Base-by-base conservation (phyloP, 2,113 vertebrate genomes). In the Trachemys scripta region DNA sequence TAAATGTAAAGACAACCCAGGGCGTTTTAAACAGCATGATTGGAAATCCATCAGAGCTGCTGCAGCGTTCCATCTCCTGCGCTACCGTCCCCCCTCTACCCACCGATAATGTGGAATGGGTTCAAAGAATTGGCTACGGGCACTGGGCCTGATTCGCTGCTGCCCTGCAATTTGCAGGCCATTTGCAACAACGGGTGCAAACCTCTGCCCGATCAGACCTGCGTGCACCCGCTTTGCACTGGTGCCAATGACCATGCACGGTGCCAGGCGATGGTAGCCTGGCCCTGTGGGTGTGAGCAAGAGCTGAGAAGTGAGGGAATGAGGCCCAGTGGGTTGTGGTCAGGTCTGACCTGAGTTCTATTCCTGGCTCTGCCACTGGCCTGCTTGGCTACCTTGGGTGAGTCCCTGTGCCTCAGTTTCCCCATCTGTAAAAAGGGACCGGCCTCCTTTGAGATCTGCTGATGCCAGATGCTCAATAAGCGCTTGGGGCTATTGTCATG, bases 241-340 rank as follows among this genome's bases (percentile, higher is more conserved):
- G 65, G 7, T 38, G 65, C 10, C 19, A 10, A 20, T 38, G 65
- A 38, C 65, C 8, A 5, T 20, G 9, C 65, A 69, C 17, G 8
- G 35, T 38, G 35, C 17, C 19, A 10, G 19, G 65, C 1, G 16
- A 69, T 1, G 8, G 35, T 20, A 38, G 2, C 8, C 16, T 8
- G 16, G 31, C 62, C 31, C 7, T n/a, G 31, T 38, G 65, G 17
- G 17, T 20, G 65, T 69, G 17, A 69, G 35, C 65, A n/a, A 69
- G 4, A 8, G 8, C 6, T n/a, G 8, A 20, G 35, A 10, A 2
- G n/a, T 11, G 65, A 20, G 19, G n/a, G 8, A 72, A 5, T 72
- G 65, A 38, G 19, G 65, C n/a, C 35, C 20, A 10, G 17, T 11
- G 19, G 65, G n/a, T 38, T n/a, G 10, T 38, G 20, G 8, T 19